Base-by-base conservation (phyloP, 2,113 vertebrate genomes). In the Thymallus thymallus region DNA sequence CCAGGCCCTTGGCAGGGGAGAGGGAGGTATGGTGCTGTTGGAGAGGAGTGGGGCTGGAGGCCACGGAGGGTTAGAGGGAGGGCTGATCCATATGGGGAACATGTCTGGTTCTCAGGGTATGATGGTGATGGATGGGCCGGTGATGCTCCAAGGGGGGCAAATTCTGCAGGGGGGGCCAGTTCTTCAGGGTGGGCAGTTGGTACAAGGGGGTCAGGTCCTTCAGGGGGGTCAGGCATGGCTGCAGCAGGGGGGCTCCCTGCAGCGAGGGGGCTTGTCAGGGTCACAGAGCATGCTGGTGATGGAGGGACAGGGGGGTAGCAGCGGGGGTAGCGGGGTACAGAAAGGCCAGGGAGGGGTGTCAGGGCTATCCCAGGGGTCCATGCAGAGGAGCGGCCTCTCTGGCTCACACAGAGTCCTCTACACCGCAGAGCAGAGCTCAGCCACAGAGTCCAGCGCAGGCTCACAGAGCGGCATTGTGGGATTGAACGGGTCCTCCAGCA, bases 61-160 rank as follows among this genome's bases (percentile, higher is more conserved):
- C 26, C 26, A 26, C 26, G 22, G 76, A 6, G 51, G 61, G 61
- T 7, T 76, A 13, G 75, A 70, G 0, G 77, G 46, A 60, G 68
- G 86, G 67, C 7, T 87, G 68, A 71, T 91, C 46, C 74, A 83
- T 3, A 30, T 83, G 73, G 80, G 79, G 55, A 84, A 75, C 58
- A 3, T 88, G 3, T 76, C 89, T 61, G 84, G 88, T 16, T 79
- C 91, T 41, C 90, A 91, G 71, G 30, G 72, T 41, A 67, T 92
- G 76, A 35, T 91, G 74, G 30, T 92, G 4, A 51, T 91, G 20
- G 89, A 12, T 29, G 51, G 67, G 14, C 64, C 58, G 64, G 35
- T 51, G 32, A 18, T 66, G n/a, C 48, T n/a, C n/a, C n/a, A n/a
- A 35, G 20, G 55, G 73, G 65, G 55, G 4, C 20, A 72, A 5